These are phyloP conservation scores for Drosophila pallidifrons DNA, from an alignment of 1,140 invertebrate genomes.

Conservation along the genomic window DNA sequence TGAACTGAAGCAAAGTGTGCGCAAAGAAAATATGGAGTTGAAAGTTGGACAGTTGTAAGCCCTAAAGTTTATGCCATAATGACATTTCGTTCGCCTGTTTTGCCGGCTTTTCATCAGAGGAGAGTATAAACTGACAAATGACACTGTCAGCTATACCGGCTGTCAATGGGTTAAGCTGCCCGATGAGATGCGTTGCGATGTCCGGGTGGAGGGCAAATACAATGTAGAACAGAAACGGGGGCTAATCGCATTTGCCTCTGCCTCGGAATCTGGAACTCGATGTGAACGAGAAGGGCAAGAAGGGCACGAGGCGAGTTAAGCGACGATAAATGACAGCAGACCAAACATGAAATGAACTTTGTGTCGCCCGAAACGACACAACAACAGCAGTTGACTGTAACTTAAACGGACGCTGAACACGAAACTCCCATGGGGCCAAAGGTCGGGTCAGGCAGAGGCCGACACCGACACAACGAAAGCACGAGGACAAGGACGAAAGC, in stretches of 20 bases:
- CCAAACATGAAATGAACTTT: constrained; percentile 49
- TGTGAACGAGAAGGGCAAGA: background rate
- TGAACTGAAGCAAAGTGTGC: background rate
- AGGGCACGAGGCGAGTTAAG: constrained; percentile 30
- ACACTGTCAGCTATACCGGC: constrained; percentile 14
- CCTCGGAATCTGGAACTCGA: background rate
- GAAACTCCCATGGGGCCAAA: constrained; percentile 21
- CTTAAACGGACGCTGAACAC: constrained; percentile 29
- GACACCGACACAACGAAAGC: background rate
- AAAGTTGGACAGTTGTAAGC: constrained; percentile 34
- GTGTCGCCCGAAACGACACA: constrained; percentile 15
- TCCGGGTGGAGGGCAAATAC: too few species aligned
- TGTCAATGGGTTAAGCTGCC: constrained; percentile 60
- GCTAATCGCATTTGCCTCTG: constrained; percentile 61
- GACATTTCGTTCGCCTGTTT: constrained; percentile 14
- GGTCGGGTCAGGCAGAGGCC: constrained; percentile 9
- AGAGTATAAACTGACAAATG: constrained; percentile 10
- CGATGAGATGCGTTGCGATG: background rate
- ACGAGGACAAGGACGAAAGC: background rate
- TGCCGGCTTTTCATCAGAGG: constrained; percentile 6
- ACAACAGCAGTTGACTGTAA: constrained; percentile 33
- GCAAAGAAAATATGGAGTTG: constrained; percentile 10
- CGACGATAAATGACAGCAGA: constrained; percentile 55
- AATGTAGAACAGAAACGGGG: constrained; percentile 29
- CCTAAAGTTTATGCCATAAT: constrained; percentile 13